phyloP scores from a whole-genome alignment of 2,888 invertebrate genomes.

The Proisotoma minuta region DNA sequence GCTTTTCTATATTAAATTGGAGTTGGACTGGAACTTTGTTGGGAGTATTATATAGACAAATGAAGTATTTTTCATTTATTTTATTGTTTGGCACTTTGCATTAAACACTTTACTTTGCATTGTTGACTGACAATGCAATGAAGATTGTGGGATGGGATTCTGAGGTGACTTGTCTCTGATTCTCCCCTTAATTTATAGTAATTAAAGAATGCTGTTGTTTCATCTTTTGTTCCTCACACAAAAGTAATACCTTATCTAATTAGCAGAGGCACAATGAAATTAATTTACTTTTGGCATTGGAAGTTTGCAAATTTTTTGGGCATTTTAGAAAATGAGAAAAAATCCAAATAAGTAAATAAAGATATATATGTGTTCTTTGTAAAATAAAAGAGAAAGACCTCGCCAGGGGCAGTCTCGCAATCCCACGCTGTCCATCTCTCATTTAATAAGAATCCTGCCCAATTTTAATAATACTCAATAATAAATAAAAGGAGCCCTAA shows the following conservation, averaged over 20 bases:
- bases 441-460: too few relatives aligned
- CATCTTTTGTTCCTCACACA: not conserved
- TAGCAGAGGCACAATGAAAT: not conserved
- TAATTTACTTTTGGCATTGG: not conserved
- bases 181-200: conserved; percentile 1
- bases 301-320: not conserved
- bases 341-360: not conserved
- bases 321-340: not conserved
- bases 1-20: too few relatives aligned
- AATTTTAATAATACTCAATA: too few relatives aligned
- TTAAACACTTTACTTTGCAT: too few relatives aligned
- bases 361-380: not conserved
- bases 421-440: conserved; percentile 1
- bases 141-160: too few relatives aligned
- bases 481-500: not conserved
- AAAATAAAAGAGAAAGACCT: not conserved
- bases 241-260: not conserved
- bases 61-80: too few relatives aligned
- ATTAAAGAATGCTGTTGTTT: conserved; percentile 6
- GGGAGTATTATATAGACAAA: too few relatives aligned
- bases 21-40: too few relatives aligned
- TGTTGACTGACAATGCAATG: too few relatives aligned
- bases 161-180: too few relatives aligned
- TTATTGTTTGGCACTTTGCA: too few relatives aligned
- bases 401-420: not conserved